Percentiles rank a stretch among this genome's conserved stretches.
Evolutionary conservation across 2,113 vertebrate species (phyloP).

Genomic region (Hucho hucho): DNA sequence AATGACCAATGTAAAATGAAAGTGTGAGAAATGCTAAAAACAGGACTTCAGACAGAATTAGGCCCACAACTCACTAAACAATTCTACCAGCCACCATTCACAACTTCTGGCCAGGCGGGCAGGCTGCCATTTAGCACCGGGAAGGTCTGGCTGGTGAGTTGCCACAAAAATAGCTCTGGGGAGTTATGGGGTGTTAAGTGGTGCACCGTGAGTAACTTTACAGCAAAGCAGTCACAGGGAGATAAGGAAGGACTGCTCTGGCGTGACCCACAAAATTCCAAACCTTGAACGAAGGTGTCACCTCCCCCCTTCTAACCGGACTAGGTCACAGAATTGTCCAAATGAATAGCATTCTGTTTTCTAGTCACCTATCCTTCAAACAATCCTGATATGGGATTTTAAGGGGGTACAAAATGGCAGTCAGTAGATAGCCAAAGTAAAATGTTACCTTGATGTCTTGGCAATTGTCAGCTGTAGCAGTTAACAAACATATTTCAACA

Average conservation of each 20-base stretch:
- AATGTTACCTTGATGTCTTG: constrained; percentile 10
- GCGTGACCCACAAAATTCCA: not conserved
- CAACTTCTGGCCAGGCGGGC: constrained; percentile 28
- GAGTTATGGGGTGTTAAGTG: constrained; percentile 61
- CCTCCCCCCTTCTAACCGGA: not conserved
- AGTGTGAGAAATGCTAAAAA: constrained; percentile 35
- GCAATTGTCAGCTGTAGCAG: not conserved
- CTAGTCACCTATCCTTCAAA: not conserved
- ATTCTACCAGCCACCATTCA: constrained; percentile 52
- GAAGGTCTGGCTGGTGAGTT: constrained; percentile 43
- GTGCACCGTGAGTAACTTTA: constrained; percentile 50
- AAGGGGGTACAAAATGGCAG: not conserved
- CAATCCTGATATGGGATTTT: not conserved
- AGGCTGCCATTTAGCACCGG: constrained; percentile 34
- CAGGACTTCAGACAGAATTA: constrained; percentile 36
- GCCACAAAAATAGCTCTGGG: constrained; percentile 51
- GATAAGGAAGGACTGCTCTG: constrained; percentile 34
- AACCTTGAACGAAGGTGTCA: not conserved
- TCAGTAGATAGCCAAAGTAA: constrained; percentile 8
- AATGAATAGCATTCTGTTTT: too few species aligned
- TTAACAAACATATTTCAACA: not conserved
- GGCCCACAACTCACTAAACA: constrained; percentile 44
- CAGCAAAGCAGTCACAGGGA: constrained; percentile 34
- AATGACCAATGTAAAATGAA: not conserved
- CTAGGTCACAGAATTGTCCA: not conserved